Evolutionary conservation across 2,888 invertebrate genomes (phyloP).

Genomic region (Thumatha senex): DNA sequence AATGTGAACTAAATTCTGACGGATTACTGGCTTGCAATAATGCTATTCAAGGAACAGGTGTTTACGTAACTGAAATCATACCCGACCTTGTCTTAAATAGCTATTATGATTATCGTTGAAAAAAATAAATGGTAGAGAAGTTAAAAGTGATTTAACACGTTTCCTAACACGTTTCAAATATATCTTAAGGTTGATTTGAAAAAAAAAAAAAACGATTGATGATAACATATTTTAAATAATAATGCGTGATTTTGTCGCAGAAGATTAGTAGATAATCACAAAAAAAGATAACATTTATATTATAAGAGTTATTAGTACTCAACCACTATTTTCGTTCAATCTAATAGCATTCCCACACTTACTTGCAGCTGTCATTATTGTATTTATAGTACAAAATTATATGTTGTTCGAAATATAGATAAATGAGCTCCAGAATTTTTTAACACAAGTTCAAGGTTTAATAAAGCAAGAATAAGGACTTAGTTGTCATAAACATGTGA

Average conservation of each 20-base stretch:
- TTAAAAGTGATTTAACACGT: too few species aligned
- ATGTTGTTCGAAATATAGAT: constrained; percentile 19
- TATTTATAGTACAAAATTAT: constrained; percentile 15
- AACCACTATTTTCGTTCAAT: too few species aligned
- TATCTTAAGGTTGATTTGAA: neutral
- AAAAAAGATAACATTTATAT: too few species aligned
- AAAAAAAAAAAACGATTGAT: neutral
- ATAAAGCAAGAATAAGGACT: constrained; percentile 1
- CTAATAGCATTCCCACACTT: constrained; percentile 1
- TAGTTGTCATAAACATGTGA: neutral
- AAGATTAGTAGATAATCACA: neutral
- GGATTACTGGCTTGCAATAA: neutral
- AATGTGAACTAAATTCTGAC: constrained; percentile 6
- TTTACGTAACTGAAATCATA: neutral
- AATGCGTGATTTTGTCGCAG: neutral
- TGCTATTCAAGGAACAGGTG: constrained; percentile 1
- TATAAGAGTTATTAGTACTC: too few species aligned
- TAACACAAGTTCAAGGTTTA: constrained; percentile 26
- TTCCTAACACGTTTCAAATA: too few species aligned
- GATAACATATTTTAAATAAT: neutral
- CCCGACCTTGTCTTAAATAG: neutral
- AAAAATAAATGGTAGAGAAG: neutral
- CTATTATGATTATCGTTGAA: neutral
- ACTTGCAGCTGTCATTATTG: constrained; percentile 11
- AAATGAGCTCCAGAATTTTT: constrained; percentile 7